Evolutionary conservation across 1,140 invertebrate genomes (phyloP).

Genomic region (Anoplophora glabripennis): DNA sequence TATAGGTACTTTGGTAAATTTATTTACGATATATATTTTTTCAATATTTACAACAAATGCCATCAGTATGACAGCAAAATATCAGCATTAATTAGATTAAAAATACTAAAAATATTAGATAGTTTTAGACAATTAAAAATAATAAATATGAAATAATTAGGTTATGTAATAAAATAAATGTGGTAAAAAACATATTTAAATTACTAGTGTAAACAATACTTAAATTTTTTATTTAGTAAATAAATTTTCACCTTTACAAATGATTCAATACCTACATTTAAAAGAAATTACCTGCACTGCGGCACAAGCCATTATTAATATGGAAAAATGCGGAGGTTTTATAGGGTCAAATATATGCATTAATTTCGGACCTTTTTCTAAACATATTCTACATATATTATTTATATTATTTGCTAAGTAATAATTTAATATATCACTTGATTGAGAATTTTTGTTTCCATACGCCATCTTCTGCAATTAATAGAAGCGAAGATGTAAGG

Average conservation of each 20-base stretch:
- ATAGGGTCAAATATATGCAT: slow-evolving; percentile 60
- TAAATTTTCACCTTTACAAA: background rate
- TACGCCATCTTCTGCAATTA: slow-evolving; percentile 17
- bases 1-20: slow-evolving; percentile 1
- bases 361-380: slow-evolving; percentile 62
- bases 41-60: background rate
- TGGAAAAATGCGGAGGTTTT: slow-evolving; percentile 53
- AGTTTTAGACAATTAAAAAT: background rate
- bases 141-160: background rate
- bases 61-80: background rate
- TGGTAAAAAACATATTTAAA: too few relatives aligned
- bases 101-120: slow-evolving; percentile 4
- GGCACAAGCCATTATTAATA: slow-evolving; percentile 63
- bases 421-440: slow-evolving; percentile 42
- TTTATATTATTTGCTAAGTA: slow-evolving; percentile 47
- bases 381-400: slow-evolving; percentile 61
- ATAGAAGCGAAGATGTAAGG: too few relatives aligned
- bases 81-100: background rate
- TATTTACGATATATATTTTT: slow-evolving; percentile 2
- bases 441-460: slow-evolving; percentile 32
- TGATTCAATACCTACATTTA: background rate
- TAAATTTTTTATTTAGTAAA: background rate
- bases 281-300: slow-evolving; percentile 55
- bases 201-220: too few relatives aligned
- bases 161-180: too few relatives aligned